Evolutionary conservation across 2,888 invertebrate species (phyloP).

Genomic region (Sarcophaga subvicina): DNA sequence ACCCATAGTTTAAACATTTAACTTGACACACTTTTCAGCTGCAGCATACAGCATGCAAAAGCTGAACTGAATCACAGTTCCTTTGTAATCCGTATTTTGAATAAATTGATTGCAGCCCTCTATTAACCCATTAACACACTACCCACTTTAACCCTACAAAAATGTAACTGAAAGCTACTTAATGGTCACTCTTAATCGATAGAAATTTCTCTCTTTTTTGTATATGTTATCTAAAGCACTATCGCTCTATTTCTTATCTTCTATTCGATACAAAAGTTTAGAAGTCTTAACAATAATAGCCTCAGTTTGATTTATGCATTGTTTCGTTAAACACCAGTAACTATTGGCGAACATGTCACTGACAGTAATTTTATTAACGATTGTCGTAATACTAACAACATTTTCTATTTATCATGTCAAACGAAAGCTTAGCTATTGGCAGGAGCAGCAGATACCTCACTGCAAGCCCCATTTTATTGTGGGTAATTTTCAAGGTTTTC

Average conservation of each 20-base stretch:
- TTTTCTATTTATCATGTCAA: not conserved
- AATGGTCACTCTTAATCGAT: too few relatives aligned
- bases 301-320: not conserved
- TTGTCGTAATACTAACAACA: constrained; percentile 6
- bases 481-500: constrained; percentile 32
- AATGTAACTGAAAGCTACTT: too few relatives aligned
- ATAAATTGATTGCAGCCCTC: too few relatives aligned
- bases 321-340: not conserved
- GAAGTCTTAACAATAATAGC: not conserved
- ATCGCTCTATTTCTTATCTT: constrained; percentile 5
- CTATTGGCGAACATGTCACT: constrained; percentile 3
- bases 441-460: constrained; percentile 29
- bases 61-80: too few relatives aligned
- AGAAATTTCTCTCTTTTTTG: too few relatives aligned
- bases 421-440: constrained; percentile 42
- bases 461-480: constrained; percentile 5
- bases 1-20: too few relatives aligned
- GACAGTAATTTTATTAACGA: constrained; percentile 3
- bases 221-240: not conserved
- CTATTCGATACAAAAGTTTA: not conserved
- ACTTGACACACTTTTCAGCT: too few relatives aligned
- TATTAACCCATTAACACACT: too few relatives aligned
- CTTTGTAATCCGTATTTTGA: too few relatives aligned
- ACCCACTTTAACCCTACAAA: too few relatives aligned
- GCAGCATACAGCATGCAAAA: too few relatives aligned